Evolutionary conservation across 2,113 vertebrate genomes (phyloP).

Genomic region (Bufo bufo): DNA sequence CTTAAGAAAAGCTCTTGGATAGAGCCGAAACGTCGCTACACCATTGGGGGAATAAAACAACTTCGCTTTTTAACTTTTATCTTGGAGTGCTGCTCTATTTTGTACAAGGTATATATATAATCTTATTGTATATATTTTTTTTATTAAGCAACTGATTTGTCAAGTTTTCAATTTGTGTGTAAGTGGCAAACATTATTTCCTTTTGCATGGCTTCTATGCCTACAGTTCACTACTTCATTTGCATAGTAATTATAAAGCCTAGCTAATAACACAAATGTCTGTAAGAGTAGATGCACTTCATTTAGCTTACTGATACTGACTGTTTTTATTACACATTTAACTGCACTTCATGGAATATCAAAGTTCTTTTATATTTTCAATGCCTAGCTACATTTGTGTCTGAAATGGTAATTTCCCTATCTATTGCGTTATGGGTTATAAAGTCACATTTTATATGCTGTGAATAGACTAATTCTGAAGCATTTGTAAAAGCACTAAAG

Average conservation of each 20-base stretch:
- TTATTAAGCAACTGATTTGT: neutral
- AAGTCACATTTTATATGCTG: conserved; percentile 48
- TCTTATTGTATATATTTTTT: neutral
- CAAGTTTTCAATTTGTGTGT: conserved; percentile 10
- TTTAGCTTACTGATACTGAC: conserved; percentile 70
- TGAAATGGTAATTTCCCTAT: conserved; percentile 47
- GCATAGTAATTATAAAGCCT: conserved; percentile 75
- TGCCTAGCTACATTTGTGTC: conserved; percentile 43
- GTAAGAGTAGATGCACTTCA: conserved; percentile 68
- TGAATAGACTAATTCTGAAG: conserved; percentile 18
- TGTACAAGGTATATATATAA: too few relatives aligned
- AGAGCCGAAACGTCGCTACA: too few relatives aligned
- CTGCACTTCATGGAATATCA: conserved; percentile 61
- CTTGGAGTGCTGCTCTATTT: too few relatives aligned
- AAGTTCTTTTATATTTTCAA: conserved; percentile 45
- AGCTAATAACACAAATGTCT: conserved; percentile 71
- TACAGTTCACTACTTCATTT: conserved; percentile 69
- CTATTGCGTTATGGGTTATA: conserved; percentile 44
- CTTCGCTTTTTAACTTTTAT: too few relatives aligned
- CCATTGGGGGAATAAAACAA: too few relatives aligned
- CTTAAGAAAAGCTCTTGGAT: too few relatives aligned
- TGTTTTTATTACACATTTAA: conserved; percentile 67
- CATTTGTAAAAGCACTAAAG: neutral
- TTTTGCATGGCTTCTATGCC: conserved; percentile 59
- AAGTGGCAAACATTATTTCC: conserved; percentile 26